Evolutionary conservation across 2,113 vertebrate species (phyloP).

Genomic region (Osmerus eperlanus): DNA sequence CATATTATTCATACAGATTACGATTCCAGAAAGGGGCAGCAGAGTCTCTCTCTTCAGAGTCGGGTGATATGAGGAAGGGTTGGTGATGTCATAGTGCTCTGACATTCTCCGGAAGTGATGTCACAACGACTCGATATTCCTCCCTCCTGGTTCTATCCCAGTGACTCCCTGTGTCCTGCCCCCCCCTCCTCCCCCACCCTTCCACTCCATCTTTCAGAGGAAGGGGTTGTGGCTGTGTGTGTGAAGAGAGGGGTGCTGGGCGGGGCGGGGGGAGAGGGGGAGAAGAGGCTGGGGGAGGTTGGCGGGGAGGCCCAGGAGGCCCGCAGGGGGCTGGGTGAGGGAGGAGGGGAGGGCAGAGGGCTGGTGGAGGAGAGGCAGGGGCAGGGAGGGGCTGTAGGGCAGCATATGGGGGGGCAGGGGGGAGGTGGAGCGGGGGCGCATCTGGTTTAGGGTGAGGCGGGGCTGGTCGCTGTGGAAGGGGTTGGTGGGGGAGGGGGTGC

Average conservation of each 20-base stretch:
- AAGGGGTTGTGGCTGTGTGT: slow-evolving; percentile 76
- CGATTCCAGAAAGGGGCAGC: no score
- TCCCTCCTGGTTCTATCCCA: no score
- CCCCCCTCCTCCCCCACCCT: slow-evolving; percentile 2
- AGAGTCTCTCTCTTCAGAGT: no score
- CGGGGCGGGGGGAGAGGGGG: slow-evolving; percentile 72
- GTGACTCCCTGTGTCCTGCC: neutral
- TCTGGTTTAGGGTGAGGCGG: slow-evolving; percentile 89
- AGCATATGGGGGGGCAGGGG: slow-evolving; percentile 71
- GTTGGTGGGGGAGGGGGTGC: slow-evolving; percentile 84
- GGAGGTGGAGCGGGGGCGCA: slow-evolving; percentile 81
- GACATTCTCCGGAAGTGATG: no score
- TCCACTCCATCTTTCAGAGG: slow-evolving; percentile 47
- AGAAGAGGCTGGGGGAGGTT: slow-evolving; percentile 81
- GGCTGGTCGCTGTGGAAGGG: slow-evolving; percentile 86
- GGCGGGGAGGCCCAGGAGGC: slow-evolving; percentile 69
- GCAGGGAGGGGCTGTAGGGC: slow-evolving; percentile 86
- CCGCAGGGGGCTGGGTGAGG: slow-evolving; percentile 73
- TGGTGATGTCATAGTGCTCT: no score
- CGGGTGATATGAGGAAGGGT: no score
- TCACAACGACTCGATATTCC: no score
- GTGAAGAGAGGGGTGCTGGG: slow-evolving; percentile 52
- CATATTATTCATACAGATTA: no score
- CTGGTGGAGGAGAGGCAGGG: slow-evolving; percentile 81
- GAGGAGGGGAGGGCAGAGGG: slow-evolving; percentile 76